These are phyloP conservation scores for Pristionchus arcanus DNA, from an alignment of 2,888 invertebrate species.

Conservation along the genomic window DNA sequence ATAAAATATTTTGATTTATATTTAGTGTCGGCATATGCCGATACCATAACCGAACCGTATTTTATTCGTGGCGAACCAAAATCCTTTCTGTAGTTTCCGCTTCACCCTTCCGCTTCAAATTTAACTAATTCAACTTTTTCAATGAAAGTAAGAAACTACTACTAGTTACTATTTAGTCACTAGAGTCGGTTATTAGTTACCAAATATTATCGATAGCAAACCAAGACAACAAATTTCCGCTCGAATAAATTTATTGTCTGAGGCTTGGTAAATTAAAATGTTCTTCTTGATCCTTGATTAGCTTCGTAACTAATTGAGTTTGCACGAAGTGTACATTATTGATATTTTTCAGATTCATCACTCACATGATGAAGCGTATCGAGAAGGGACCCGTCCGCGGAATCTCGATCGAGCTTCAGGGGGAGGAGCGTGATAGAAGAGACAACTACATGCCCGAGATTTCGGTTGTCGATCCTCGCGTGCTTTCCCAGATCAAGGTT, in stretches of 20 bases:
- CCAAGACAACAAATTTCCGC: constrained; percentile 55
- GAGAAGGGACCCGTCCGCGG: constrained; percentile 98
- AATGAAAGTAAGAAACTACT: too few species aligned
- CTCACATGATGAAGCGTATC: constrained; percentile 99
- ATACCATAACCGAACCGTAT: too few species aligned
- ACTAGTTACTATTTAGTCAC: too few species aligned
- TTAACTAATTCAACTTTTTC: too few species aligned
- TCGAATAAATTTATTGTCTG: constrained; percentile 15
- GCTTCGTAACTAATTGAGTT: constrained; percentile 39
- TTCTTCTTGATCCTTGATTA: constrained; percentile 47
- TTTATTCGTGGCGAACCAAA: too few species aligned
- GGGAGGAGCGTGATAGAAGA: constrained; percentile 98
- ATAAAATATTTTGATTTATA: neutral
- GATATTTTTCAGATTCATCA: constrained; percentile 89
- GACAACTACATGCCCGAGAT: constrained; percentile 92
- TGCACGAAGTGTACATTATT: constrained; percentile 48
- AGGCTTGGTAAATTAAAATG: constrained; percentile 47
- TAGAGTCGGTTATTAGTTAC: neutral
- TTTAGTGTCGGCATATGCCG: too few species aligned
- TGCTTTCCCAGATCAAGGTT: constrained; percentile 95
- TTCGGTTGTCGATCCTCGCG: constrained; percentile 88
- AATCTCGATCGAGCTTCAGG: constrained; percentile 96
- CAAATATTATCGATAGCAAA: neutral
- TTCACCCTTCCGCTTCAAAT: too few species aligned
- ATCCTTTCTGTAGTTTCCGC: too few species aligned